Base-by-base conservation (phyloP, 2,797 vertebrate species). In the Fistularia tabacaria region DNA sequence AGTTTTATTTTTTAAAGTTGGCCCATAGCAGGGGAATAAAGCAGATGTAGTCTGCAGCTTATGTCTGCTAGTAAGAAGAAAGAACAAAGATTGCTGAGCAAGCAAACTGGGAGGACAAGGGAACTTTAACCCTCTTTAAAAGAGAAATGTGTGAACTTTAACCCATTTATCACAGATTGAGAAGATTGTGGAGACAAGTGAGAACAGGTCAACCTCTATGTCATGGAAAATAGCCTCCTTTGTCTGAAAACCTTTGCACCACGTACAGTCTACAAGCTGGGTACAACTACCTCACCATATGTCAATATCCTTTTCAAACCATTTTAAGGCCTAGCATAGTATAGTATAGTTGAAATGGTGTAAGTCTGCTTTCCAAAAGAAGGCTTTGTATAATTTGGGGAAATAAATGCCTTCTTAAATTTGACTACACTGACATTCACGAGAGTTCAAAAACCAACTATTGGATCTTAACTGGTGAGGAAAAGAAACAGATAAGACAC, bases 101-200 rank as follows among this genome's bases (percentile, higher is more conserved):
- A 54, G 64, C 77, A 59, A 64, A 71, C 67, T 62, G 67, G 41
- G 78, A 78, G 80, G 67, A 65, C 80, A 79, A 72, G 40, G 25
- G 71, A 87, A 87, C 81, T 87, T 82, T 84, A 73, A 74, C 78
- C 81, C 68, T 43, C 49, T 46, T 52, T 42, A 39, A 57, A 50
- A 61, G 57, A 15, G 42, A 13, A 36, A 51, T 54, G 61, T 45
- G n/a, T 71, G 73, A 70, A 77, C 73, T 66, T 73, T 76, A 50
- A 69, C 67, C 59, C 59, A 78, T 77, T 73, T 76, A 79, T 82
- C 75, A 73, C 54, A 25, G 52, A 45, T 51, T 9, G 59, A 61
- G 59, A 48, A 8, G 52, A 63, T 38, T 51, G 47, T 14, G 55
- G 56, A 36, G 54, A 65, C 38, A 53, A 55, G 51, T 49, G 57